Evolutionary conservation across 2,113 vertebrate species (phyloP).

Genomic region (Neodontobutis hainanensis): DNA sequence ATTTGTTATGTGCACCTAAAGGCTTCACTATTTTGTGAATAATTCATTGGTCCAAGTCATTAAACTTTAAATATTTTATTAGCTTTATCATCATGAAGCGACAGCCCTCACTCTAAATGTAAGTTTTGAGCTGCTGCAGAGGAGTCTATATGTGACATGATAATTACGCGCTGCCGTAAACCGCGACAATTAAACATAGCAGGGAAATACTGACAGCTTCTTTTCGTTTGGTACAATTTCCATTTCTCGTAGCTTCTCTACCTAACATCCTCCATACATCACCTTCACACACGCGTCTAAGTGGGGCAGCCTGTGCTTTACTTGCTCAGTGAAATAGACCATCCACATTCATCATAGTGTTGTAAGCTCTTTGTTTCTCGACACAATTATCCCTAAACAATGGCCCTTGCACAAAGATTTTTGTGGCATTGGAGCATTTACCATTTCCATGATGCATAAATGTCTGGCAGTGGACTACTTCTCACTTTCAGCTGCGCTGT

Average conservation of each 20-base stretch:
- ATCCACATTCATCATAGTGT: constrained; percentile 73
- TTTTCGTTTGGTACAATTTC: constrained; percentile 18
- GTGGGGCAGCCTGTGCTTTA: constrained; percentile 67
- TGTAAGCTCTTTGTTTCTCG: constrained; percentile 63
- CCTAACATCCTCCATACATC: constrained; percentile 62
- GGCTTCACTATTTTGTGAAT: constrained; percentile 43
- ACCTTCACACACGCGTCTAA: constrained; percentile 67
- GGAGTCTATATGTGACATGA: constrained; percentile 8
- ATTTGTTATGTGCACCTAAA: constrained; percentile 35
- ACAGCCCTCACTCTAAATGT: no score
- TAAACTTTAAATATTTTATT: constrained; percentile 41
- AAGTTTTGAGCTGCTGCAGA: constrained; percentile 11
- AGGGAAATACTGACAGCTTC: constrained; percentile 30
- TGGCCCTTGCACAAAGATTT: constrained; percentile 59
- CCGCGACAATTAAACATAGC: constrained; percentile 32
- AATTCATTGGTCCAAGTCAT: constrained; percentile 43
- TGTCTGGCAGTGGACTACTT: constrained; percentile 15
- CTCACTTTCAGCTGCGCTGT: constrained; percentile 3
- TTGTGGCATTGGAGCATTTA: constrained; percentile 43
- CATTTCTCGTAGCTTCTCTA: constrained; percentile 24
- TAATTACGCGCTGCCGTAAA: constrained; percentile 51
- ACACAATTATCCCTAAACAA: constrained; percentile 73
- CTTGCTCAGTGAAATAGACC: constrained; percentile 59
- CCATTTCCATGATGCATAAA: constrained; percentile 46
- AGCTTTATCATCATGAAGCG: constrained; percentile 11